Conservation (phyloP, 2,113 vertebrate species). For the Bucco capensis region DNA sequence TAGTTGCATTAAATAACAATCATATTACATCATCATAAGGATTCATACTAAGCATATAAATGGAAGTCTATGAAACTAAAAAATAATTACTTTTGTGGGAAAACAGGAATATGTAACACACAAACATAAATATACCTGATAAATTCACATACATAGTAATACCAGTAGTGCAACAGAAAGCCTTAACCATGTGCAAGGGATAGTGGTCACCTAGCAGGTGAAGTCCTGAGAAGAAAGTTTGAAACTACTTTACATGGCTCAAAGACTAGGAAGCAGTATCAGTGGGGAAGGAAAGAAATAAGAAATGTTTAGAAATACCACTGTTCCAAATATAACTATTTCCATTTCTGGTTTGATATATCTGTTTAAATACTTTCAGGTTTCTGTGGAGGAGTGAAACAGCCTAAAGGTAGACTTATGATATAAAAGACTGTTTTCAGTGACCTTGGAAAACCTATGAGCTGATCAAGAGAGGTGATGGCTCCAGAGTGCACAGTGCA, state of each 20-base stretch:
- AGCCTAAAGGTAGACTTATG: slow-evolving; percentile 14
- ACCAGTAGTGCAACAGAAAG: neutral
- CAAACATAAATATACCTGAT: neutral
- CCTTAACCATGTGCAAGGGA: neutral
- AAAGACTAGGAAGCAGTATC: neutral
- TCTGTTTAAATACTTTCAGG: slow-evolving; percentile 18
- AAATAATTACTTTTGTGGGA: neutral
- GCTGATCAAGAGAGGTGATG: neutral
- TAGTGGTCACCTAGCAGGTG: neutral
- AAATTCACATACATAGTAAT: neutral
- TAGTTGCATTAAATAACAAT: neutral
- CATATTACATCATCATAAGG: neutral
- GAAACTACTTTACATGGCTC: slow-evolving; percentile 11
- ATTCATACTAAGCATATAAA: neutral
- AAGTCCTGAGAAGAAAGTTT: neutral
- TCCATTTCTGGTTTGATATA: slow-evolving; percentile 40
- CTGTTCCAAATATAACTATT: slow-evolving; percentile 42
- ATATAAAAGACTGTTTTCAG: slow-evolving; percentile 1
- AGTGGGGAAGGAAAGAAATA: neutral
- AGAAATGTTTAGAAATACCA: slow-evolving; percentile 25
- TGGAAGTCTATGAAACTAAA: neutral
- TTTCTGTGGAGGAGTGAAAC: slow-evolving; percentile 21
- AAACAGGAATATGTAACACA: neutral
- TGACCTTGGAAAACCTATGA: slow-evolving; percentile 9
- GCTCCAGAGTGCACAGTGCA: neutral